Evolutionary conservation across 2,113 vertebrate species (phyloP), one percentile per base, ranked within the genome.

Genomic region (Corvus hawaiiensis): DNA sequence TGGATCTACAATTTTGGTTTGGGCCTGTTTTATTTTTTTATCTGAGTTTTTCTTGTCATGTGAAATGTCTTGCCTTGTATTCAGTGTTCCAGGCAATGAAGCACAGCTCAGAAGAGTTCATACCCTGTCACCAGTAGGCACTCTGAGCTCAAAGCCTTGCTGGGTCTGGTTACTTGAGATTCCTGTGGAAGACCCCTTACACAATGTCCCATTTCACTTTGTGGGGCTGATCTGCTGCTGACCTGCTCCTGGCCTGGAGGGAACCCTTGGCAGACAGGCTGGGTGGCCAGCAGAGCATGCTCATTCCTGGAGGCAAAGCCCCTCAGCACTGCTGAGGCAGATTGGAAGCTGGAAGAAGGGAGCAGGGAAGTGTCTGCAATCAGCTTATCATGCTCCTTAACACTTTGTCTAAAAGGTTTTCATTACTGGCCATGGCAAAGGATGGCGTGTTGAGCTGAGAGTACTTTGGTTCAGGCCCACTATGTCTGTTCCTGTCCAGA

Each of bases 231-330:
- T 68, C 54, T 26, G 44, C 59, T 49, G 22, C 68, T n/a, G 12
- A 37, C 14, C 73, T 48, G 37, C 35, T n/a, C 32, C 67, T 62
- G 79, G 54, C 63, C 14, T 43, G 13, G 26, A 39, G 66, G 67
- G 73, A 91, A 8, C 8, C 8, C 4, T 0, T 44, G 68, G 28
- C 46, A 80, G 43, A 21, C 3, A 26, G 67, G 32, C 75, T 13
- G 32, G 46, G 26, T 30, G 77, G 9, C 39, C 2, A 1, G 51
- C 24, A 39, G 51, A 62, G 30, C 0, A 1, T 43, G 71, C 55
- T 43, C 33, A 20, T 43, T 43, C 24, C 77, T 8, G 3, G 6
- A 44, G 35, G 54, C 32, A 67, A 23, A 72, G n/a, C 75, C 9
- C 9, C 16, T 7, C 54, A 82, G 78, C 66, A 4, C 17, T 37